Percentiles rank a stretch among this genome's conserved stretches.
These are phyloP conservation scores for Stegostoma tigrinum DNA, from an alignment of 2,113 vertebrate genomes.

Conservation along the genomic window DNA sequence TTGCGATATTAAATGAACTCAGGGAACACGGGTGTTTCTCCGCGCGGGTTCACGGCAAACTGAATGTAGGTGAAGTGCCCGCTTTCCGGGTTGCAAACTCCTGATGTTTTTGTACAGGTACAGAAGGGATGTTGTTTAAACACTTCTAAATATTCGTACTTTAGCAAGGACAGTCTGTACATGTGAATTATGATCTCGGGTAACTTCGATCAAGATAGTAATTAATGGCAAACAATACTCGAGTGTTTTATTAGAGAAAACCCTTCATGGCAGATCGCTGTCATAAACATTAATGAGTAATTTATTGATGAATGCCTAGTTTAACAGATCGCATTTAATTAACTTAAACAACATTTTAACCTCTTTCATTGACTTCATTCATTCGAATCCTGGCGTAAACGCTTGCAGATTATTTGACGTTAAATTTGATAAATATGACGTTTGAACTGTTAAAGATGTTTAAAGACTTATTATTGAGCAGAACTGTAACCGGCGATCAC, in stretches of 20 bases:
- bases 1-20: neutral
- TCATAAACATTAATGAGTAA: neutral
- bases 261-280: neutral
- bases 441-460: neutral
- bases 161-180: neutral
- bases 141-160: neutral
- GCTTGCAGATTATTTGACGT: neutral
- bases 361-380: neutral
- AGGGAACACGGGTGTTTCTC: neutral
- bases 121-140: neutral
- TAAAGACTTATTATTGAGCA: neutral
- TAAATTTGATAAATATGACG: neutral
- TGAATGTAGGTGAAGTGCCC: neutral
- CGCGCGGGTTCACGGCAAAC: neutral
- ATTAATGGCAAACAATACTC: neutral
- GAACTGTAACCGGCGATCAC: neutral
- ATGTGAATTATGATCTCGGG: neutral
- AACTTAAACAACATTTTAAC: neutral
- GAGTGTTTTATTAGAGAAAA: neutral
- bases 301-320: neutral
- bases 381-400: too few species aligned
- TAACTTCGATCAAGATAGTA: neutral
- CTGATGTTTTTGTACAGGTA: neutral
- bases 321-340: neutral
- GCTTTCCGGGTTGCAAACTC: neutral